Conservation (phyloP, 2,888 invertebrate species). For the Megastigmus dorsalis region DNA sequence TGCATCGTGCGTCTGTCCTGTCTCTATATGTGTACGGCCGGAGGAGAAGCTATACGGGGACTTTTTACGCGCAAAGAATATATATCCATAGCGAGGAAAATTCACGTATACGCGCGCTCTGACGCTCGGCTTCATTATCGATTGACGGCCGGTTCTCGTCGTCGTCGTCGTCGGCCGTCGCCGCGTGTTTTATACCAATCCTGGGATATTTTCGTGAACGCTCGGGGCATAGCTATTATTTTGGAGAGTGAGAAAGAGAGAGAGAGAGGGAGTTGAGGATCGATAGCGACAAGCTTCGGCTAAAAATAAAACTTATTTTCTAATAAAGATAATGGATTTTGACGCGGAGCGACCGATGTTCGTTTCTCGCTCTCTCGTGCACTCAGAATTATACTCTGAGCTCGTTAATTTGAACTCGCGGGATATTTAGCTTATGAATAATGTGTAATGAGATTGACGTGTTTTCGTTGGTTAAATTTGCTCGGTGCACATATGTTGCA, state of each 20-base stretch:
- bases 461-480: no score
- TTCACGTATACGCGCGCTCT: not conserved
- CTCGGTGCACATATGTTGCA: no score
- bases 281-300: not conserved
- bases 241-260: conserved; percentile 11
- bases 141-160: conserved; percentile 10
- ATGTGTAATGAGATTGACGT: no score
- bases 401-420: no score
- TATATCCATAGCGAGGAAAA: no score
- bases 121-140: conserved; percentile 39
- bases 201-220: conserved; percentile 32
- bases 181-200: conserved; percentile 22
- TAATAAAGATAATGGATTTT: conserved; percentile 32
- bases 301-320: conserved; percentile 28
- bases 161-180: not conserved
- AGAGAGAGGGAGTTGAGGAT: not conserved
- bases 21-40: not conserved
- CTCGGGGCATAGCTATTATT: conserved; percentile 17
- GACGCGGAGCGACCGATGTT: not conserved
- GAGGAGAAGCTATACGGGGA: no score
- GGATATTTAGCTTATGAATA: no score
- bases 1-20: not conserved
- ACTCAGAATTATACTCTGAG: no score
- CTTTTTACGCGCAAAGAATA: no score
- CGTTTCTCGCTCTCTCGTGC: no score